Conservation (phyloP, 2,888 invertebrate species). For the Diaprepes abbreviatus region DNA sequence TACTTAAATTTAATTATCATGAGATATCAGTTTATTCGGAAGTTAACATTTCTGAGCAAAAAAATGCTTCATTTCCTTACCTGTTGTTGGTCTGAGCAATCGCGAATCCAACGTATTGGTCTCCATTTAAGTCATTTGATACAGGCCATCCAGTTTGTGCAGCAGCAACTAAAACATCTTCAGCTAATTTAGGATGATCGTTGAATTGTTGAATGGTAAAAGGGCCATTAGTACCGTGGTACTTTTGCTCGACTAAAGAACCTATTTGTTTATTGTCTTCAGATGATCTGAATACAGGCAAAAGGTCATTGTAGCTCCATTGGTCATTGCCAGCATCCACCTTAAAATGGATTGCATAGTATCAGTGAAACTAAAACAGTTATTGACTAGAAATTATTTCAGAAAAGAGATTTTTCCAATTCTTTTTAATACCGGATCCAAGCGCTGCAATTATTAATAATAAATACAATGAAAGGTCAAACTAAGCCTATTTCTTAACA, state of each 20-base stretch:
- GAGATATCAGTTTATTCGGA: too few species aligned
- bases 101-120: slow-evolving; percentile 71
- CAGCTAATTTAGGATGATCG: slow-evolving; percentile 72
- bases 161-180: slow-evolving; percentile 73
- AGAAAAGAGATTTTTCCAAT: too few species aligned
- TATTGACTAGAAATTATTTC: too few species aligned
- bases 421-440: too few species aligned
- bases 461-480: too few species aligned
- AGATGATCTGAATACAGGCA: slow-evolving; percentile 78
- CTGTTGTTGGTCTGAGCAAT: slow-evolving; percentile 74
- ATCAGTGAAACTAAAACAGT: too few species aligned
- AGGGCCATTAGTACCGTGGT: slow-evolving; percentile 74
- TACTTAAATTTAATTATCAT: too few species aligned
- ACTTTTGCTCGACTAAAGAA: slow-evolving; percentile 70
- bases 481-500: too few species aligned
- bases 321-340: slow-evolving; percentile 72
- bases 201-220: slow-evolving; percentile 75
- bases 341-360: too few species aligned
- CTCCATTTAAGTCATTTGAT: slow-evolving; percentile 74
- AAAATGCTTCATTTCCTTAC: too few species aligned
- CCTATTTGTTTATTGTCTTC: slow-evolving; percentile 78
- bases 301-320: slow-evolving; percentile 74
- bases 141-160: slow-evolving; percentile 74
- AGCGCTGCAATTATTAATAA: too few species aligned
- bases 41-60: too few species aligned